Evolutionary conservation across 1,140 invertebrate genomes (phyloP).

Genomic region (Meteorus sp.): DNA sequence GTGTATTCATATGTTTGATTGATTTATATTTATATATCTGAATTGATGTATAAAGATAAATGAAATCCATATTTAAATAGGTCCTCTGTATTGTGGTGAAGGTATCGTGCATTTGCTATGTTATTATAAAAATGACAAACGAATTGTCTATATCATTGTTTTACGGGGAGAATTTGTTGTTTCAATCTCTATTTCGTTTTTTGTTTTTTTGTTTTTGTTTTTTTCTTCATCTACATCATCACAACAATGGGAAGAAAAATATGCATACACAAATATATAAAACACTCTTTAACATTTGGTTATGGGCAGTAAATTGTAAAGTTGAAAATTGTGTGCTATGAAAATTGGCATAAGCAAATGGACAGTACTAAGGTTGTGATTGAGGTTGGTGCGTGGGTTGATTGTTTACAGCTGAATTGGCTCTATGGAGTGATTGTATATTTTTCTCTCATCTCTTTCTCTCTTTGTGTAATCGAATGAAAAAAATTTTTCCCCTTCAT

Average conservation of each 20-base stretch:
- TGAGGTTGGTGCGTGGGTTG: constrained; percentile 48
- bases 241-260: constrained; percentile 5
- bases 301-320: constrained; percentile 15
- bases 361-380: constrained; percentile 44
- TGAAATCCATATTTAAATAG: constrained; percentile 30
- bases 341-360: constrained; percentile 49
- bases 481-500: constrained; percentile 20
- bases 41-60: constrained; percentile 30
- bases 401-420: constrained; percentile 44
- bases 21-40: constrained; percentile 36
- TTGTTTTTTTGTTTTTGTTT: constrained; percentile 22
- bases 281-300: constrained; percentile 16
- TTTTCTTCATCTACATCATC: constrained; percentile 2
- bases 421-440: constrained; percentile 45
- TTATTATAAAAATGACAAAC: constrained; percentile 49
- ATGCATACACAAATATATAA: constrained; percentile 9
- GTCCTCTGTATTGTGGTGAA: constrained; percentile 56
- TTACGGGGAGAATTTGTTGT: no score
- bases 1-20: no score
- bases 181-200: no score
- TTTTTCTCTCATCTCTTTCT: constrained; percentile 23
- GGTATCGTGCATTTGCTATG: constrained; percentile 60
- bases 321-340: constrained; percentile 27
- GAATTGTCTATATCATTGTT: constrained; percentile 29
- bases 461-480: constrained; percentile 11